Conservation (phyloP, 2,113 vertebrate genomes). For the Oryzias curvinotus region DNA sequence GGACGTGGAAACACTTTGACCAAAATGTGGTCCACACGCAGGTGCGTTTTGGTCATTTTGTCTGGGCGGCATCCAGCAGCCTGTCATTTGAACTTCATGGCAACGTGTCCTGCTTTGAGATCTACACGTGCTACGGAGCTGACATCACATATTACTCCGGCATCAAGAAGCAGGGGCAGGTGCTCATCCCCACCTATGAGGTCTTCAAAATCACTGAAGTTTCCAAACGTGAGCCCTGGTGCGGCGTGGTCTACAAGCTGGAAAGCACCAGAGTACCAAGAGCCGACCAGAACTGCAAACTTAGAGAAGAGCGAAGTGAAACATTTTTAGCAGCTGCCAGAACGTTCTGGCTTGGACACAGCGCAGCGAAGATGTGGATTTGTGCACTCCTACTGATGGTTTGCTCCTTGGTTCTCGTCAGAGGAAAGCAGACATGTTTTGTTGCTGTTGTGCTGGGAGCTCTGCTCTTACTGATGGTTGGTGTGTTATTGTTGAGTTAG, state of each 20-base stretch:
- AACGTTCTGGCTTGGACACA: neutral
- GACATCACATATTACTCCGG: conserved; percentile 52
- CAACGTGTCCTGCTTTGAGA: conserved; percentile 56
- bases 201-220: conserved; percentile 49
- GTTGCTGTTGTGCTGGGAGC: conserved; percentile 20
- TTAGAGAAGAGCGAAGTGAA: neutral
- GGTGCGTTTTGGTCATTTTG: conserved; percentile 45
- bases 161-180: conserved; percentile 14
- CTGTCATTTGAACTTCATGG: neutral
- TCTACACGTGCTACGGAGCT: conserved; percentile 48
- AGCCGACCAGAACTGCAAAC: conserved; percentile 44
- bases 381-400: conserved; percentile 10
- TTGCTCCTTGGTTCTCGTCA: conserved; percentile 24
- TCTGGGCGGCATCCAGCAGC: conserved; percentile 17
- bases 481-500: neutral
- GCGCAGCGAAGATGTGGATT: neutral
- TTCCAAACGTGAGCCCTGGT: conserved; percentile 32
- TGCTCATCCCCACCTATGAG: conserved; percentile 53
- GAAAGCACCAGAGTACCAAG: conserved; percentile 36
- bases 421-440: conserved; percentile 3
- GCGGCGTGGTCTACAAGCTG: conserved; percentile 46
- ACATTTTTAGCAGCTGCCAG: neutral
- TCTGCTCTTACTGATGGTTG: conserved; percentile 9
- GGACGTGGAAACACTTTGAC: conserved; percentile 9
- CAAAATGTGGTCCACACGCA: conserved; percentile 9